Base-by-base conservation (phyloP, 2,888 invertebrate species). In the Hetaerina titia region DNA sequence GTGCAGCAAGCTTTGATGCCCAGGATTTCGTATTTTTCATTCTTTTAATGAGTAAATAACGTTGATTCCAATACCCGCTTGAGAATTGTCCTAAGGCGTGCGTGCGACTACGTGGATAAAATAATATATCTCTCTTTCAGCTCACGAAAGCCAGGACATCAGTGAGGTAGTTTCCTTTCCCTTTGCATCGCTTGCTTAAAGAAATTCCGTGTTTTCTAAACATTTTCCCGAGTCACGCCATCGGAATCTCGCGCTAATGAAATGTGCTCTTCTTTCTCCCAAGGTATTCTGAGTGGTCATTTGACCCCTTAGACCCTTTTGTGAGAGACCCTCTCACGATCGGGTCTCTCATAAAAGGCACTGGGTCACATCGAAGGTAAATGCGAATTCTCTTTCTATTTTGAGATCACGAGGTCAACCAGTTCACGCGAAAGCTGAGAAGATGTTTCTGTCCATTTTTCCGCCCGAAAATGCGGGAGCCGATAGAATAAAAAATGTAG, bases 181-280 rank as follows among this genome's bases (percentile, higher is more conserved):
- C 2, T 15, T 81, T 31, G 31, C 31, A 22, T 81, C 81, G 25
- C 31, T 81, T 81, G 81, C 31, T 5, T 19, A 8, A 81, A 81
- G 81, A 81, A 31, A 81, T 81, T 81, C 11, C 81, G 81, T 81
- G 81, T 31, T 31, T 31, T 31, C 31, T 31, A 81, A 81, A 81
- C 31, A 81, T 81, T 89, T 89, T 22, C 89, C n/a, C 58, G 6
- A 58, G 89, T 89, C 89, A 89, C 89, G 89, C 89, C 58, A 89
- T 22, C 22, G 89, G 89, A 45, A 89, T 89, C 89, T 19, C 11
- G 22, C 58, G 58, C n/a, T 89, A 89, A 89, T 58, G 57, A 89
- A 89, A 57, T 89, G 89, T 45, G 17, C 45, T 64, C 64, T 7
- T 57, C 64, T 19, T 64, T 90, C 64, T 63, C 19, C 45, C 64